Evolutionary conservation across 2,113 vertebrate genomes (phyloP).

Genomic region (Sylvilagus bachmani): DNA sequence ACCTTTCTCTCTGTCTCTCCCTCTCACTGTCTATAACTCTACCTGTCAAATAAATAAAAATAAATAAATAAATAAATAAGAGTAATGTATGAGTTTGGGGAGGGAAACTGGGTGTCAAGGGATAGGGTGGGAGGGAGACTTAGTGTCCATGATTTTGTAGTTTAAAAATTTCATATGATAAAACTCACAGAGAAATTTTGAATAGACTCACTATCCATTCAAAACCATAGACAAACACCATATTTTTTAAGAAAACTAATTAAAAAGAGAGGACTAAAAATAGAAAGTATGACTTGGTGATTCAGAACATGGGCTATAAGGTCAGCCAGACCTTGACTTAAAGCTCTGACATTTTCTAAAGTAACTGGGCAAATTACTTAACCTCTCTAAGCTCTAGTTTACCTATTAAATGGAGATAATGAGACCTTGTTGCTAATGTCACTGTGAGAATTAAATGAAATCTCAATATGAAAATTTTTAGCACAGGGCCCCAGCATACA

Average conservation of each 20-base stretch:
- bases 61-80: too few relatives aligned
- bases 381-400: background rate
- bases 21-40: too few relatives aligned
- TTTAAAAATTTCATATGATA: background rate
- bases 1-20: too few relatives aligned
- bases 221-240: background rate
- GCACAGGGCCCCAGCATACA: background rate
- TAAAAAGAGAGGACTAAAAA: background rate
- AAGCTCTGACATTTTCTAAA: background rate
- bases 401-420: background rate
- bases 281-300: background rate
- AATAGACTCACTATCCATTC: background rate
- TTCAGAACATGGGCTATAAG: background rate
- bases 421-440: background rate
- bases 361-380: background rate
- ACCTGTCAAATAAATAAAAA: too few relatives aligned
- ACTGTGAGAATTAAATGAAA: background rate
- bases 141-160: background rate
- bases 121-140: background rate
- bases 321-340: background rate
- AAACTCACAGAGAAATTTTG: background rate
- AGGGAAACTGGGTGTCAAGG: background rate
- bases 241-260: background rate
- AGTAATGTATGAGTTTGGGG: background rate
- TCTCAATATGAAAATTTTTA: conserved; percentile 12